Conservation (phyloP, 2,888 invertebrate species). For the Meta bourneti region DNA sequence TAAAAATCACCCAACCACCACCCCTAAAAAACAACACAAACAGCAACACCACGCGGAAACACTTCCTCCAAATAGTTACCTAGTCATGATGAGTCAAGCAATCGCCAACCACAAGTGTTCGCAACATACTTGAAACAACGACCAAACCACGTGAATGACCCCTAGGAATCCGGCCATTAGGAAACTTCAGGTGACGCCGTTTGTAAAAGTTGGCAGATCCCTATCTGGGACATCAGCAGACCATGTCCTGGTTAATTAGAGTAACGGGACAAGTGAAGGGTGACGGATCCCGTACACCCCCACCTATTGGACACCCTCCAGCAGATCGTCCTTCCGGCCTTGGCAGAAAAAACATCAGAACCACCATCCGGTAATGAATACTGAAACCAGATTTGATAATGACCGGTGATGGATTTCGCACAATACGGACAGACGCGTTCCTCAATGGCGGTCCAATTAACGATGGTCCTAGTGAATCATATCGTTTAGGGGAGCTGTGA, state of each 20-base stretch:
- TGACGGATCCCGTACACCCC: background rate
- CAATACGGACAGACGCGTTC: too few relatives aligned
- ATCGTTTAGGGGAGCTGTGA: background rate
- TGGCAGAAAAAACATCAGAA: background rate
- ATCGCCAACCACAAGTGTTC: background rate
- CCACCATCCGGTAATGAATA: too few relatives aligned
- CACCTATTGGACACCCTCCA: background rate
- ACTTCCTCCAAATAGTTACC: background rate
- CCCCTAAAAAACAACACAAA: background rate
- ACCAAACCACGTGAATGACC: too few relatives aligned
- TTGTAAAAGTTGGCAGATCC: background rate
- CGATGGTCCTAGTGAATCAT: conserved; percentile 6
- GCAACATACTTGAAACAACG: background rate
- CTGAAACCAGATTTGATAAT: background rate
- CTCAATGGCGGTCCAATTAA: background rate
- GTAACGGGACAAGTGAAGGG: conserved; percentile 28
- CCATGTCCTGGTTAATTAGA: conserved; percentile 56
- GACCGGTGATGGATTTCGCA: background rate
- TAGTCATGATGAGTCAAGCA: background rate
- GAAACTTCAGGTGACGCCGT: too few relatives aligned
- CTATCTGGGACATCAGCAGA: conserved; percentile 10
- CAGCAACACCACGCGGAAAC: background rate
- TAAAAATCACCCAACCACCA: background rate
- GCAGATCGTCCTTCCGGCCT: conserved; percentile 33
- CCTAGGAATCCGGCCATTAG: too few relatives aligned